Percentiles rank a stretch among this genome's conserved stretches.
phyloP scores from a whole-genome alignment of 1,140 invertebrate genomes.

The Magallana gigas region DNA sequence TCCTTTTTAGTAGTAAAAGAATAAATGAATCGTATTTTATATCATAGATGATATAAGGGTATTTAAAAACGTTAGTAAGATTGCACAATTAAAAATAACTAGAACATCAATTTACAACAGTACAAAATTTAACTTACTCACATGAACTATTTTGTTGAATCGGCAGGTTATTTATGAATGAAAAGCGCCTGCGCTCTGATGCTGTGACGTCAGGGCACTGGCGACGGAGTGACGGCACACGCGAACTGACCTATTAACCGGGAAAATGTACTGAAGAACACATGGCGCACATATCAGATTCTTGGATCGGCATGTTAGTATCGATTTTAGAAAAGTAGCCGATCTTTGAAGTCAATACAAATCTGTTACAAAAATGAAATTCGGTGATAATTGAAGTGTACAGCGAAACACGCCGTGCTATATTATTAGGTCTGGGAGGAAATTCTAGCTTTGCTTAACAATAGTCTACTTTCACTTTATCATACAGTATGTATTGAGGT shows the following conservation, averaged over 20 bases:
- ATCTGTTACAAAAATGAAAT: too few species aligned
- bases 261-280: constrained; percentile 25
- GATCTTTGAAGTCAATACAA: too few species aligned
- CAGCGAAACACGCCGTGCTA: too few species aligned
- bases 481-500: too few species aligned
- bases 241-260: constrained; percentile 24
- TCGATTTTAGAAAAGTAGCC: not conserved
- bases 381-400: too few species aligned
- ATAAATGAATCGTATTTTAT: not conserved
- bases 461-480: too few species aligned
- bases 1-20: not conserved
- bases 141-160: constrained; percentile 10
- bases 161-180: constrained; percentile 35
- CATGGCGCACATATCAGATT: not conserved
- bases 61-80: not conserved
- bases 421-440: too few species aligned
- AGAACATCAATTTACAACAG: not conserved
- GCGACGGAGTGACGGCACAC: constrained; percentile 62
- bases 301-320: not conserved
- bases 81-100: not conserved
- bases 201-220: constrained; percentile 53
- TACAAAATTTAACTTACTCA: not conserved
- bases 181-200: constrained; percentile 34
- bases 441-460: too few species aligned
- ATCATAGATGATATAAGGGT: not conserved